Evolutionary conservation across 2,888 invertebrate genomes (phyloP).

Genomic region (Nomada lathburiana): DNA sequence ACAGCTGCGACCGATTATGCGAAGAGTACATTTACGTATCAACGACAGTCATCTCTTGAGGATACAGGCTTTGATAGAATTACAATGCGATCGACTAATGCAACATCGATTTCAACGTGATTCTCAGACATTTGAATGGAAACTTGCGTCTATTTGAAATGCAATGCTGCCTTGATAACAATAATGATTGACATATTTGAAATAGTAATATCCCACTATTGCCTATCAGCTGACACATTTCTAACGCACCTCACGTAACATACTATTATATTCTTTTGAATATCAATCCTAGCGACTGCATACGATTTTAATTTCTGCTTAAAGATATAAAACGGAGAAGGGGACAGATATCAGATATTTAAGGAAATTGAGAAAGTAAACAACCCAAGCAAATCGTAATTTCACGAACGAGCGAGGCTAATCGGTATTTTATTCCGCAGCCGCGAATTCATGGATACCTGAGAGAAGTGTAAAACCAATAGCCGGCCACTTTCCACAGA

Average conservation of each 20-base stretch:
- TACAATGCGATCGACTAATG: constrained; percentile 27
- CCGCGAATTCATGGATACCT: neutral
- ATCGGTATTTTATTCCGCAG: constrained; percentile 2
- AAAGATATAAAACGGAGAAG: neutral
- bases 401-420: neutral
- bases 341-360: neutral
- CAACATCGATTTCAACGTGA: neutral
- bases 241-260: neutral
- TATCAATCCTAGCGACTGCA: too few relatives aligned
- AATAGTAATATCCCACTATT: neutral
- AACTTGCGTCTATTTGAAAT: neutral
- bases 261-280: too few relatives aligned
- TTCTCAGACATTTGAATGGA: neutral
- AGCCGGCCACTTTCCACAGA: neutral
- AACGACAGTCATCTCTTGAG: constrained; percentile 50
- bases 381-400: neutral
- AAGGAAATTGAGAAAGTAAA: neutral
- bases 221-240: neutral
- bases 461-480: neutral
- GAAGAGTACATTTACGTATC: constrained; percentile 56
- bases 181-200: neutral
- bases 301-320: too few relatives aligned
- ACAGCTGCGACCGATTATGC: constrained; percentile 42
- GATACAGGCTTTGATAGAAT: constrained; percentile 29
- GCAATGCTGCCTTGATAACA: neutral